Evolutionary conservation across 2,113 vertebrate genomes (phyloP), one percentile per base, ranked within the genome.

Genomic region (Pachypanchax playfairii): DNA sequence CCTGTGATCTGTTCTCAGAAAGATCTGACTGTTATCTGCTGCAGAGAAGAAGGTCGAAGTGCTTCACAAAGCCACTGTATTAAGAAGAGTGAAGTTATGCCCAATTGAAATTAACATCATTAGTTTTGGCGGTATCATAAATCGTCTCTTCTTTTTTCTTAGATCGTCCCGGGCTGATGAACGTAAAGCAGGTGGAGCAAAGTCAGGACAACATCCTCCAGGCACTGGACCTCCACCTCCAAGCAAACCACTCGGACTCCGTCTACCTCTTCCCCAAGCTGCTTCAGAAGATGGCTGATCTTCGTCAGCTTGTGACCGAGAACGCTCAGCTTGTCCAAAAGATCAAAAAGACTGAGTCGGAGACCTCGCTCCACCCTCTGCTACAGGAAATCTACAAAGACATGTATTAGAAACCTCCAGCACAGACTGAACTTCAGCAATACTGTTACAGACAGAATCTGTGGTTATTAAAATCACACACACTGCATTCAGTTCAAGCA

Each of bases 331-430:
- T 99, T 63, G 95, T 99, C 87, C 96, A 99, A 89, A 96, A 96
- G 88, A 96, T 99, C 79, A 98, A 98, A 88, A 97, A 97, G 88
- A 98, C 97, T 0, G 97, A 99, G 89, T 94, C 95, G 0, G 96
- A 97, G 77, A 98, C 97, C 20, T 94, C 94, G 25, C 92, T 99
- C 65, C 97, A 98, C 85, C 97, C 97, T 0, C 93, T 99, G 53
- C 92, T 99, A 79, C 97, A 99, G 87, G 97, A 99, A 90, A 99
- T 99, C 87, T 99, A 98, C 83, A 98, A 96, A 88, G 97, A 99
- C 93, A 99, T 99, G 97, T 99, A 99, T 84, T 98, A 88, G 64
- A 53, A 35, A 61, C 82, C 53, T 69, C 63, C 57, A 68, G 79
- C 82, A 79, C 72, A 75, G 69, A 71, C 73, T 70, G 73, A 70